phyloP scores from a whole-genome alignment of 2,797 vertebrate species.

The Diplodus puntazzo region DNA sequence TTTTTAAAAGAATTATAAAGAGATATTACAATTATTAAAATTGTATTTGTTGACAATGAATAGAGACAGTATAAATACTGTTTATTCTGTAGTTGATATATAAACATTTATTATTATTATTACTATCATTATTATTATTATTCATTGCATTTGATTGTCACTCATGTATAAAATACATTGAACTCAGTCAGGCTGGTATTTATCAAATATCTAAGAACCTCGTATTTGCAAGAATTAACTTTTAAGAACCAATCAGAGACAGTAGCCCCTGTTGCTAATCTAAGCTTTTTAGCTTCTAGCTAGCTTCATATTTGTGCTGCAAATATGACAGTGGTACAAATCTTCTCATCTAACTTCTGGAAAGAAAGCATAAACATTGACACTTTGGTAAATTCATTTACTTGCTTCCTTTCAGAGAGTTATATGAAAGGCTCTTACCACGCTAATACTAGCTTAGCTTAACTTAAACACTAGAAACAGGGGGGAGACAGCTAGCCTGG shows the following conservation, averaged over 20 bases:
- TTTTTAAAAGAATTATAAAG: constrained; percentile 76
- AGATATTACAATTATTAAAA: constrained; percentile 51
- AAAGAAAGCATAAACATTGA: too few relatives aligned
- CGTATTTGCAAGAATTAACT: not conserved
- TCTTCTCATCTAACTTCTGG: too few relatives aligned
- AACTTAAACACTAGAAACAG: not conserved
- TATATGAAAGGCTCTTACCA: not conserved
- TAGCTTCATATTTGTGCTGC: too few relatives aligned
- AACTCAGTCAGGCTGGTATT: constrained; percentile 46
- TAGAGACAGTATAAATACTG: constrained; percentile 54
- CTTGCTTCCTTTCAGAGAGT: not conserved
- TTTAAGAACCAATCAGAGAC: too few relatives aligned
- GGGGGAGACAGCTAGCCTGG: not conserved
- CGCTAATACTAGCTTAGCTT: constrained; percentile 2
- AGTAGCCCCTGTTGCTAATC: too few relatives aligned
- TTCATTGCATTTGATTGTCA: constrained; percentile 41
- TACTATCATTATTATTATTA: constrained; percentile 28
- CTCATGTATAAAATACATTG: constrained; percentile 46
- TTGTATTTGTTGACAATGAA: constrained; percentile 50
- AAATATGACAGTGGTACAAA: too few relatives aligned
- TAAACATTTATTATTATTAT: constrained; percentile 36
- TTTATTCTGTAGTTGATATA: constrained; percentile 53
- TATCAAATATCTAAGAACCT: constrained; percentile 37
- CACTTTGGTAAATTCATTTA: too few relatives aligned
- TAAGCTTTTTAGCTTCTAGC: too few relatives aligned